These are phyloP conservation scores for Dysmachus trigonus DNA, from an alignment of 2,888 invertebrate species.

Conservation along the genomic window DNA sequence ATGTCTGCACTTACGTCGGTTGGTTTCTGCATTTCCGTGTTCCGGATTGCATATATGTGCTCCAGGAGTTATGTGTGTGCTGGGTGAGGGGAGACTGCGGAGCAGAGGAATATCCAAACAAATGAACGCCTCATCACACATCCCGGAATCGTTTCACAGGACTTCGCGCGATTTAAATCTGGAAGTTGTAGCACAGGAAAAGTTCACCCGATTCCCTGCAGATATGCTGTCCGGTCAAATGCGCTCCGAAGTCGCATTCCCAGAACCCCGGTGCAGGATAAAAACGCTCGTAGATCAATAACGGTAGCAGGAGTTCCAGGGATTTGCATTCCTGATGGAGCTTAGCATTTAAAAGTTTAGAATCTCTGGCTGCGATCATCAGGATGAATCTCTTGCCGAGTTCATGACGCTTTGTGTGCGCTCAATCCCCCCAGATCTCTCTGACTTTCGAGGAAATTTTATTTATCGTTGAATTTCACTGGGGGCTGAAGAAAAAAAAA, in stretches of 20 bases:
- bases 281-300: slow-evolving; percentile 22
- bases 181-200: not conserved
- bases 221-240: slow-evolving; percentile 24
- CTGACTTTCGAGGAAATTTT: slow-evolving; percentile 29
- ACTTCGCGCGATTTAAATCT: slow-evolving; percentile 14
- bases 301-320: slow-evolving; percentile 23
- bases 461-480: slow-evolving; percentile 25
- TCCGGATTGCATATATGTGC: not conserved
- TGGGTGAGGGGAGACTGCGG: not conserved
- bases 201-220: slow-evolving; percentile 11
- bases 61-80: not conserved
- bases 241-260: slow-evolving; percentile 8
- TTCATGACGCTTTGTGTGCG: slow-evolving; percentile 29
- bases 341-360: slow-evolving; percentile 37
- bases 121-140: slow-evolving; percentile 23
- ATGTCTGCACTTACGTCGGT: slow-evolving; percentile 23
- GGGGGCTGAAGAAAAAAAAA: no score
- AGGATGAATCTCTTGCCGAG: slow-evolving; percentile 22
- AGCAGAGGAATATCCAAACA: slow-evolving; percentile 6
- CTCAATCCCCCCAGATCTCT: slow-evolving; percentile 36
- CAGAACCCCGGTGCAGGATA: not conserved
- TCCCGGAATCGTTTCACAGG: slow-evolving; percentile 4
- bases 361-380: slow-evolving; percentile 35
- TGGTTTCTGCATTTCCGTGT: slow-evolving; percentile 31
- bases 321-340: slow-evolving; percentile 39